Conservation (phyloP, 2,888 invertebrate genomes). For the Troides aeacus region DNA sequence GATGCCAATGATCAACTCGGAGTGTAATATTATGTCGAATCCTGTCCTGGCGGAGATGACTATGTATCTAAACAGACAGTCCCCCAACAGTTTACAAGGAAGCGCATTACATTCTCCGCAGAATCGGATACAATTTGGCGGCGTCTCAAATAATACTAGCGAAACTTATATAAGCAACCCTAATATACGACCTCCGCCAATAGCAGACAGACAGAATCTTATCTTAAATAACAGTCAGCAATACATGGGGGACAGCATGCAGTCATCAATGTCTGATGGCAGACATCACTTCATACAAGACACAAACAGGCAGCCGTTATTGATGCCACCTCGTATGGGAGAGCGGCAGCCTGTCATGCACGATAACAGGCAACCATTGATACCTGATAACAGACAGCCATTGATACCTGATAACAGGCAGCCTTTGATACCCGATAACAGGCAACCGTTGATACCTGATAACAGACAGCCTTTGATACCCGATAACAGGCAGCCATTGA, state of each 20-base stretch:
- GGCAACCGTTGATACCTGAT: background rate
- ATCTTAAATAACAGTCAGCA: constrained; percentile 8
- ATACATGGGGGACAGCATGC: background rate
- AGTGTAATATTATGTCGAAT: background rate
- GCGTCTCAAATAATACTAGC: constrained; percentile 2
- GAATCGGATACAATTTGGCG: constrained; percentile 7
- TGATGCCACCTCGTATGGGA: background rate
- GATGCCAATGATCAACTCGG: constrained; percentile 6
- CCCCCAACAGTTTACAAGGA: constrained; percentile 10
- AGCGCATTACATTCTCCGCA: background rate
- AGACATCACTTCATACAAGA: constrained; percentile 2
- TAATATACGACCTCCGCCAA: constrained; percentile 6
- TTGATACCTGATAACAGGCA: background rate
- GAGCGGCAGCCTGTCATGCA: constrained; percentile 7
- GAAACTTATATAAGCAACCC: constrained; percentile 19
- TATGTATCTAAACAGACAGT: constrained; percentile 5
- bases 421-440: background rate
- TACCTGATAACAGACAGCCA: constrained; percentile 5
- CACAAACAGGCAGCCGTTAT: constrained; percentile 2
- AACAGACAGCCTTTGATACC: constrained; percentile 2
- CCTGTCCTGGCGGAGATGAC: background rate
- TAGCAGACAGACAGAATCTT: background rate
- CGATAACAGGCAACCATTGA: constrained; percentile 4
- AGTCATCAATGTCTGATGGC: background rate
- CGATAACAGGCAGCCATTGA: constrained; percentile 1